Evolutionary conservation across 1,140 invertebrate species (phyloP), one percentile per base, ranked within the genome.

Genomic region (Brachystomella parvula): DNA sequence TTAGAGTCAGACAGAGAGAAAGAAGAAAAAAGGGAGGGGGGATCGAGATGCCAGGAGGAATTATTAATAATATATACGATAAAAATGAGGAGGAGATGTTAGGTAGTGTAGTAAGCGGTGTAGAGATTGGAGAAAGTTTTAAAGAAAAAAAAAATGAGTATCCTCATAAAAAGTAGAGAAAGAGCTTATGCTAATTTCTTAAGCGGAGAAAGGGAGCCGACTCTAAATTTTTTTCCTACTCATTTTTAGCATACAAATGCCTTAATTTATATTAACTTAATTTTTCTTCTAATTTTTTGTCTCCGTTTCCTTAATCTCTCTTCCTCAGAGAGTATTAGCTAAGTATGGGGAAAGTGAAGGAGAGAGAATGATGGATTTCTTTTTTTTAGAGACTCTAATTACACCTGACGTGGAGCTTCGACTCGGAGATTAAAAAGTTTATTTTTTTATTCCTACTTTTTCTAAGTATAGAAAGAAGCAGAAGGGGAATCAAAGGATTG

Each of bases 181-280:
- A 29, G 59, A 66, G 65, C 65, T 66, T 66, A 66, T 66, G 65
- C 59, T 62, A 67, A 63, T 67, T 67, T 58, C 44, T 47, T 53
- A 61, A 39, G 53, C 47, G 61, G 47, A 61, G 61, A 62, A n/a
- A n/a, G n/a, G n/a, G 61, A 56, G 60, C 33, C 47, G 61, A 53
- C 33, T 57, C 47, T 63, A 9, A 32, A 30, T 32, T n/a, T n/a
- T n/a, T n/a, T n/a, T n/a, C n/a, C n/a, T n/a, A n/a, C n/a, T n/a
- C n/a, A n/a, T n/a, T n/a, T n/a, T 26, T 26, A 39, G 65, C 62
- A 67, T 67, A 67, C 65, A 67, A 67, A 67, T 67, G 35, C 60
- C 28, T 67, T 67, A 67, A 67, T 63, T 67, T 67, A 67, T 57
- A 67, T 59, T 44, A 26, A 63, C 49, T 53, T 53, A 39, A 66